A percentile compares a stretch with the other conserved stretches of the same genome.
Conservation (phyloP, 2,113 vertebrate species). For the Casuarius casuarius region DNA sequence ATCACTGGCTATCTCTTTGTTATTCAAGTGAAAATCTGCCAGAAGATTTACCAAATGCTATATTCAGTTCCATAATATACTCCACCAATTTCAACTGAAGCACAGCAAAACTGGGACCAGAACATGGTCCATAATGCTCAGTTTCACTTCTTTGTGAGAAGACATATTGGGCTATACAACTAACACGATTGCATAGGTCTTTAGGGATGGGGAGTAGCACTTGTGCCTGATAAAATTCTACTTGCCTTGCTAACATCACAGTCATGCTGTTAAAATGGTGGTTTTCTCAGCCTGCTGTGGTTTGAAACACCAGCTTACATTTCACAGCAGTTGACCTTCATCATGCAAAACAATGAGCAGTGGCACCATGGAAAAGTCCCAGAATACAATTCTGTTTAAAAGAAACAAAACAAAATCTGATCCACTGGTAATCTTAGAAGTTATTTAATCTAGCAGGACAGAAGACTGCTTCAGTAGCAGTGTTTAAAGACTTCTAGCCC, state of each 20-base stretch:
- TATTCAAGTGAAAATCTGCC: background rate
- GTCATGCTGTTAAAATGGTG: slow-evolving; percentile 29
- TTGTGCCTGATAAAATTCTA: slow-evolving; percentile 19
- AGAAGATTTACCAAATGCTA: background rate
- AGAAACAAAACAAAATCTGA: slow-evolving; percentile 71
- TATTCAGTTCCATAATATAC: background rate
- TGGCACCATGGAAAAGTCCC: slow-evolving; percentile 43
- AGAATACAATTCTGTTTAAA: slow-evolving; percentile 60
- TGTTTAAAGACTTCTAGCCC: slow-evolving; percentile 36
- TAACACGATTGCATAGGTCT: background rate
- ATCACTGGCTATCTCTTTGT: background rate
- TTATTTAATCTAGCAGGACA: slow-evolving; percentile 56
- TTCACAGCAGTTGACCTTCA: slow-evolving; percentile 64
- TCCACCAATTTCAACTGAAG: background rate
- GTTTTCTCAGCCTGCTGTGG: slow-evolving; percentile 28
- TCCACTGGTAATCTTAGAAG: slow-evolving; percentile 68
- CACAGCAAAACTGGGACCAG: background rate
- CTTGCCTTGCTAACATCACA: slow-evolving; percentile 28
- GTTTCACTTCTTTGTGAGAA: background rate
- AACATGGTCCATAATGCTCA: background rate
- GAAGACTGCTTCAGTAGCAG: slow-evolving; percentile 18
- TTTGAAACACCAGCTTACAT: slow-evolving; percentile 66
- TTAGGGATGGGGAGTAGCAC: slow-evolving; percentile 1
- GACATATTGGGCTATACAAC: background rate
- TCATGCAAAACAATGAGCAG: slow-evolving; percentile 50